phyloP scores from a whole-genome alignment of 2,888 invertebrate species.

The Polyommatus iphigenia region DNA sequence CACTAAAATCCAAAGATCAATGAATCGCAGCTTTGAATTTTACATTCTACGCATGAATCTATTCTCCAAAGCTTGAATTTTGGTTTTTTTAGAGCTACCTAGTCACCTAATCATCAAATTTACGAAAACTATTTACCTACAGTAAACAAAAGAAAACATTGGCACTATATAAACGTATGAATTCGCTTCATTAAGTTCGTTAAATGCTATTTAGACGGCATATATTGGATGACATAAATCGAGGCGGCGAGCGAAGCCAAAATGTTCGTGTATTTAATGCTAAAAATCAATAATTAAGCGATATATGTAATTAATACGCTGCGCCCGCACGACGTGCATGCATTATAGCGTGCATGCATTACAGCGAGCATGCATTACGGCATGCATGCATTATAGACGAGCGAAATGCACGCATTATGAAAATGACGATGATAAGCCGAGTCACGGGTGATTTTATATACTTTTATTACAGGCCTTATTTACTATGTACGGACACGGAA shows the following conservation, averaged over 20 bases:
- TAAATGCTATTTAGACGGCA: conserved; percentile 44
- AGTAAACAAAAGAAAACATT: conserved; percentile 1
- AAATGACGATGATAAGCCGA: conserved; percentile 62
- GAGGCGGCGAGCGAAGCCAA: conserved; percentile 48
- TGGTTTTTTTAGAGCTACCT: background rate
- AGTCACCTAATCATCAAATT: background rate
- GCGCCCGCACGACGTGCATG: conserved; percentile 47
- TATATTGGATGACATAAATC: conserved; percentile 48
- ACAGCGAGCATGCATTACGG: conserved; percentile 30
- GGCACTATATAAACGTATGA: background rate
- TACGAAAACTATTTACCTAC: background rate
- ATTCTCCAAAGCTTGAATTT: too few relatives aligned
- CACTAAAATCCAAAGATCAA: too few relatives aligned
- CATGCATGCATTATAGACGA: conserved; percentile 57
- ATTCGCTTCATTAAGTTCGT: conserved; percentile 34
- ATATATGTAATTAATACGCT: conserved; percentile 75
- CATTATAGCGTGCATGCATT: conserved; percentile 50
- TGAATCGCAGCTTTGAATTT: too few relatives aligned
- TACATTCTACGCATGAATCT: too few relatives aligned
- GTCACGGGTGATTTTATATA: conserved; percentile 46
- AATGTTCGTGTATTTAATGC: conserved; percentile 66
- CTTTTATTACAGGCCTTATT: conserved; percentile 36
- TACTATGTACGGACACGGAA: conserved; percentile 24
- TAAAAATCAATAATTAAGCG: conserved; percentile 79
- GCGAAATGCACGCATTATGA: conserved; percentile 62